phyloP scores from a whole-genome alignment of 2,113 vertebrate genomes.

The Chionomys nivalis region DNA sequence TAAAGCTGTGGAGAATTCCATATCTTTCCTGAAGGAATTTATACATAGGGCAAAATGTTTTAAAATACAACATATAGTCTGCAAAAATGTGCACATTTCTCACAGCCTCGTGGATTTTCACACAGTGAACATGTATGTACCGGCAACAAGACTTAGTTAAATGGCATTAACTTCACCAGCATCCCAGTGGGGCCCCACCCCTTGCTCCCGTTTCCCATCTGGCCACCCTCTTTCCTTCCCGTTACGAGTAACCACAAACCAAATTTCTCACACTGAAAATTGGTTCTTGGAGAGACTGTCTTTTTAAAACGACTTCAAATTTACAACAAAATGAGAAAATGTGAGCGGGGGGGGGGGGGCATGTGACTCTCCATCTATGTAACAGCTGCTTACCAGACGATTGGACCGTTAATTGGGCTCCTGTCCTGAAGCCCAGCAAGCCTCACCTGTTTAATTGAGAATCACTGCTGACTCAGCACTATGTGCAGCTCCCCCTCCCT shows the following conservation, averaged over 20 bases:
- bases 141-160: neutral
- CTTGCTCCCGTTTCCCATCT: too few species aligned
- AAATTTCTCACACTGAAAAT: neutral
- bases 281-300: neutral
- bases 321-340: slow-evolving; percentile 7
- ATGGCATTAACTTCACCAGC: neutral
- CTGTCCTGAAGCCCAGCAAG: slow-evolving; percentile 57
- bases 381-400: slow-evolving; percentile 59
- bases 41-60: neutral
- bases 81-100: neutral
- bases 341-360: neutral
- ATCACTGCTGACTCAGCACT: slow-evolving; percentile 63
- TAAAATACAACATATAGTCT: neutral
- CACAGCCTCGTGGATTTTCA: neutral
- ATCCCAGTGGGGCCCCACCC: fast-evolving
- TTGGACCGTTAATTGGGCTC: slow-evolving; percentile 64
- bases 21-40: slow-evolving; percentile 22
- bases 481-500: neutral
- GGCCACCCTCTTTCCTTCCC: neutral
- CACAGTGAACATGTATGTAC: neutral
- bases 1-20: neutral
- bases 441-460: slow-evolving; percentile 56
- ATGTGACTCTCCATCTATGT: neutral
- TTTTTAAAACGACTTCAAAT: slow-evolving; percentile 49
- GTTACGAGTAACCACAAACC: too few species aligned